Conservation (phyloP, 2,888 invertebrate genomes). For the Drosophila pegasa region DNA sequence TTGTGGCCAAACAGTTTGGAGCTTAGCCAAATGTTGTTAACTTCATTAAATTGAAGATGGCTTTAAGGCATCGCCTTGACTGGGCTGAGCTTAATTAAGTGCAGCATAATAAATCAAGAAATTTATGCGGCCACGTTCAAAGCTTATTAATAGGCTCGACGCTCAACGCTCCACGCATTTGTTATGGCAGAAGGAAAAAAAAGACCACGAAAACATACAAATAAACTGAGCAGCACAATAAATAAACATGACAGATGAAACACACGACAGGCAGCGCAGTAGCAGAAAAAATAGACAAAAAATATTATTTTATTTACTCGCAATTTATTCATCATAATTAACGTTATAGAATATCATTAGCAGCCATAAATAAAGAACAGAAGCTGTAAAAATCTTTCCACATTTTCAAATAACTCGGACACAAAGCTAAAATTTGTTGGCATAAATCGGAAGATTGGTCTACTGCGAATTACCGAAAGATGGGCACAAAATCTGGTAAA, state of each 20-base stretch:
- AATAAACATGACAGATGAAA: constrained; percentile 63
- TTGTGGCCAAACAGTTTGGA: constrained; percentile 26
- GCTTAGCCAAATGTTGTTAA: constrained; percentile 33
- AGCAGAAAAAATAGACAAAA: constrained; percentile 21
- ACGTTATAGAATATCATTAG: constrained; percentile 35
- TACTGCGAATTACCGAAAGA: constrained; percentile 1
- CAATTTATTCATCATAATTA: constrained; percentile 35
- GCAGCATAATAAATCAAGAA: constrained; percentile 58
- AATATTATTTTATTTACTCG: constrained; percentile 54
- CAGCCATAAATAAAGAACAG: constrained; percentile 2
- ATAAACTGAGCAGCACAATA: constrained; percentile 36
- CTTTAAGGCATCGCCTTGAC: constrained; percentile 30
- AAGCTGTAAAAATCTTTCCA: constrained; percentile 3
- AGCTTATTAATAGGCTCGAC: constrained; percentile 60
- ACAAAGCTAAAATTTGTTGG: not conserved
- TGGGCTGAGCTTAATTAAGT: constrained; percentile 60
- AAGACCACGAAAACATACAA: constrained; percentile 19
- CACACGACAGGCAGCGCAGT: constrained; percentile 27
- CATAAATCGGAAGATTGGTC: not conserved
- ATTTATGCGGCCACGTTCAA: constrained; percentile 53
- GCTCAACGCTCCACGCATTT: constrained; percentile 29
- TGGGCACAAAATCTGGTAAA: constrained; percentile 2
- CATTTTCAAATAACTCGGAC: constrained; percentile 8
- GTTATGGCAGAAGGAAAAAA: constrained; percentile 27
- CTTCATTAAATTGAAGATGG: constrained; percentile 32